Conservation (phyloP, 2,888 invertebrate species). For the Pedicia rivosa region DNA sequence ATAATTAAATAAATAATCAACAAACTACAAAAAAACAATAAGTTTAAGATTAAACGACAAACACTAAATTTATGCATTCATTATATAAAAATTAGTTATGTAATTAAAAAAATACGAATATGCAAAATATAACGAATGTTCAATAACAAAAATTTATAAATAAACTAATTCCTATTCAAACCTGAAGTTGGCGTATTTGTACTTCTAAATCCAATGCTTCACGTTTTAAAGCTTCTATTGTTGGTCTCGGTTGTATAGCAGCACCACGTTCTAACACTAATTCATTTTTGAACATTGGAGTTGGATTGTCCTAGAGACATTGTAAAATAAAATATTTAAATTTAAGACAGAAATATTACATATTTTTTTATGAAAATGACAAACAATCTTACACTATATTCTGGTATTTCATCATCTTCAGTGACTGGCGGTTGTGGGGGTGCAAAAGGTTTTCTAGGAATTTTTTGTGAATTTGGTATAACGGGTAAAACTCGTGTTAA, state of each 20-base stretch:
- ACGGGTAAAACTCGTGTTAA: conserved; percentile 54
- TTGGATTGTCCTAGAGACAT: conserved; percentile 42
- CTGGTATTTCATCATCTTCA: conserved; percentile 31
- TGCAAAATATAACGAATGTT: neutral
- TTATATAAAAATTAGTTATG: neutral
- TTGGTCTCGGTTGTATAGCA: conserved; percentile 51
- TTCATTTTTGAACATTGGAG: conserved; percentile 66
- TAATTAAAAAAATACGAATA: neutral
- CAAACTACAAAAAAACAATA: neutral
- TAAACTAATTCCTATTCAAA: conserved; percentile 16
- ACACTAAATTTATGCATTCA: neutral
- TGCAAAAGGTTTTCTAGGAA: conserved; percentile 36
- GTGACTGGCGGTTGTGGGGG: conserved; percentile 48
- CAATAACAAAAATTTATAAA: neutral
- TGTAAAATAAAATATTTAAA: neutral
- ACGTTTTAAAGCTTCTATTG: conserved; percentile 62
- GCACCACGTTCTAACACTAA: conserved; percentile 65
- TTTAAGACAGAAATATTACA: neutral
- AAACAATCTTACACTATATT: conserved; percentile 31
- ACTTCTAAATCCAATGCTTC: conserved; percentile 71
- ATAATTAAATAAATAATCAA: neutral
- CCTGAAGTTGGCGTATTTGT: conserved; percentile 71
- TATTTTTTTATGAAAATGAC: neutral
- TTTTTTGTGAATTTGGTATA: conserved; percentile 32
- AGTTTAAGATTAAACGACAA: neutral